These are phyloP conservation scores for Lasioglossum villosulum DNA, from an alignment of 2,888 invertebrate species.

Conservation along the genomic window DNA sequence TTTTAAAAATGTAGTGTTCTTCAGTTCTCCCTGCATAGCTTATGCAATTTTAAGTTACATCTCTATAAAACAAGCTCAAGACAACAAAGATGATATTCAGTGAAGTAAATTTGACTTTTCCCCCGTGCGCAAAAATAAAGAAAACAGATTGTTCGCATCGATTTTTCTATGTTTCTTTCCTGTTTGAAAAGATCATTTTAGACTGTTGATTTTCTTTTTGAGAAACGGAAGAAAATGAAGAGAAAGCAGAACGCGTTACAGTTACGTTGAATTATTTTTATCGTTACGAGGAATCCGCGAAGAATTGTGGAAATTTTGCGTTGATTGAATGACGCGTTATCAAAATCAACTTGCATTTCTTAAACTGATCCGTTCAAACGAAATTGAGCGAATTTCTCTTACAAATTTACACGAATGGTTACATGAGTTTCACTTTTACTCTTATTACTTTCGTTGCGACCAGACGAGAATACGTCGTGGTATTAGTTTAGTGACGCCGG, in stretches of 20 bases:
- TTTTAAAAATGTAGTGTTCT: no score
- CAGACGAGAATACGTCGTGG: not conserved
- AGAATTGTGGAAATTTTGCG: not conserved
- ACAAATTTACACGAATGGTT: not conserved
- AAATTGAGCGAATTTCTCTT: conserved; percentile 10
- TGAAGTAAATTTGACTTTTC: not conserved
- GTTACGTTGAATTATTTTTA: not conserved
- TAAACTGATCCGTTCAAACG: not conserved
- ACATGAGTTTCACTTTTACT: conserved; percentile 5
- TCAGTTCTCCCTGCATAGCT: not conserved
- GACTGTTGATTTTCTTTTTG: not conserved
- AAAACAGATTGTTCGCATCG: not conserved
- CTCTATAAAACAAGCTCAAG: not conserved
- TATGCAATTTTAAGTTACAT: not conserved
- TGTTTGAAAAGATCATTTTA: not conserved
- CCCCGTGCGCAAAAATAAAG: no score
- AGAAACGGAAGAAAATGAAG: not conserved
- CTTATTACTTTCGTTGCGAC: not conserved
- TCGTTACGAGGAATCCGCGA: not conserved
- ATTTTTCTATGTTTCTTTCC: not conserved
- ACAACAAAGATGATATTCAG: not conserved
- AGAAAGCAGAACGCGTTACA: not conserved
- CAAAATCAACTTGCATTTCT: not conserved
- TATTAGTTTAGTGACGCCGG: not conserved
- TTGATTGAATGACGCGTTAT: not conserved